These are phyloP conservation scores for Pseudococcus viburni DNA, from an alignment of 2,888 invertebrate species.

Conservation along the genomic window DNA sequence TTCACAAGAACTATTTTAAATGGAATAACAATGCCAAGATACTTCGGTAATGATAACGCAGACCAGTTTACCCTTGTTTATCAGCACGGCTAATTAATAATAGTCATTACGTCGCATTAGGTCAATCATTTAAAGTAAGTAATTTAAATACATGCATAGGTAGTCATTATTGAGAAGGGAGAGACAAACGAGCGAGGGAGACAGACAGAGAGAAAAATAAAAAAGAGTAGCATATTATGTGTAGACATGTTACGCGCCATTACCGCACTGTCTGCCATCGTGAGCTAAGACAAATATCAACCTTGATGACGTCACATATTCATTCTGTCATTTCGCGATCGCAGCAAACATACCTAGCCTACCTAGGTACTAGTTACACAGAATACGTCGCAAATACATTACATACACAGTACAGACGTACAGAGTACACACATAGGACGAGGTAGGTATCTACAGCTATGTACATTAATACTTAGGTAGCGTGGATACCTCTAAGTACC, in stretches of 20 bases:
- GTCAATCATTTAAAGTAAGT: constrained; percentile 62
- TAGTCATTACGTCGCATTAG: constrained; percentile 62
- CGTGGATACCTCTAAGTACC: too few relatives aligned
- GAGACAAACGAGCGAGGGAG: background rate
- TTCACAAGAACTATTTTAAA: constrained; percentile 41
- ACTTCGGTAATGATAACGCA: constrained; percentile 51
- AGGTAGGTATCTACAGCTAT: background rate
- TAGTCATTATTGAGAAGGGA: constrained; percentile 58
- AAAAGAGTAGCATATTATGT: constrained; percentile 60
- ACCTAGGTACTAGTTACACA: too few relatives aligned
- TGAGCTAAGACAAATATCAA: constrained; percentile 55
- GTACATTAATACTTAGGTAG: background rate
- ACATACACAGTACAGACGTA: too few relatives aligned
- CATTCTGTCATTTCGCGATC: constrained; percentile 22
- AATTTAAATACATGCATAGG: constrained; percentile 59
- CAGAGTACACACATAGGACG: background rate
- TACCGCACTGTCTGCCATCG: constrained; percentile 59
- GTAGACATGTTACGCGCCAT: constrained; percentile 60
- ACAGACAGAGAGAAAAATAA: background rate
- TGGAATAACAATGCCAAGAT: constrained; percentile 56
- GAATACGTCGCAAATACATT: background rate
- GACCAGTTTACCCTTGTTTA: constrained; percentile 61
- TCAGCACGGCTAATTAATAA: constrained; percentile 59
- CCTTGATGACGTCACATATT: constrained; percentile 59
- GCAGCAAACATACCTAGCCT: background rate